A percentile compares a stretch with the other conserved stretches of the same genome.
These are phyloP conservation scores for Aproaerema taeniolella DNA, from an alignment of 2,888 invertebrate species.

Conservation along the genomic window DNA sequence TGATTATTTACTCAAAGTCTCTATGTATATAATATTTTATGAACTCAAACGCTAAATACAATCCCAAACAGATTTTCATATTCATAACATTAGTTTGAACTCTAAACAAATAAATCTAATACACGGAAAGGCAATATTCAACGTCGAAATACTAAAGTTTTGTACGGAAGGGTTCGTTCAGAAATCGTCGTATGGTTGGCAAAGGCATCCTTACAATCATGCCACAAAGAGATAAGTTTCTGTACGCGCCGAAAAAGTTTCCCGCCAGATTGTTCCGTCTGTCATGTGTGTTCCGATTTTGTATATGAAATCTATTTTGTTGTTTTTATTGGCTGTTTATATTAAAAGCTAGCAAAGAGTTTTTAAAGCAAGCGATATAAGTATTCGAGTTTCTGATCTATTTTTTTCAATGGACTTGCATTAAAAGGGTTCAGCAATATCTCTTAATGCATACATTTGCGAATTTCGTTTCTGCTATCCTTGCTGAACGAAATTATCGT, in stretches of 20 bases:
- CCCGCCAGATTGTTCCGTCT: conserved; percentile 38
- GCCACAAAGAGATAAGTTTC: conserved; percentile 65
- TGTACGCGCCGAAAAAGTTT: conserved; percentile 61
- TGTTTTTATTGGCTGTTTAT: too few relatives aligned
- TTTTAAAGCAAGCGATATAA: too few relatives aligned
- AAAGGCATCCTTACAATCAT: conserved; percentile 73
- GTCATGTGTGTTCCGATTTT: too few relatives aligned
- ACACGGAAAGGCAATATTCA: conserved; percentile 67
- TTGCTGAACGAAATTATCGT: conserved; percentile 71
- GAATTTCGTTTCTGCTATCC: conserved; percentile 30
- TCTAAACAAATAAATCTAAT: conserved; percentile 59
- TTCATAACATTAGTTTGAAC: conserved; percentile 36
- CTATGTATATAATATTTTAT: too few relatives aligned
- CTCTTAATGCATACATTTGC: too few relatives aligned
- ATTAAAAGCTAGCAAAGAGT: conserved; percentile 34
- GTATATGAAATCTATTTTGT: too few relatives aligned
- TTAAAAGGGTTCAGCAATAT: too few relatives aligned
- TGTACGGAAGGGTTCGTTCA: conserved; percentile 65
- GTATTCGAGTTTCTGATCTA: too few relatives aligned
- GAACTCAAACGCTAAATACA: too few relatives aligned
- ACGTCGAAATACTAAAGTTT: conserved; percentile 70
- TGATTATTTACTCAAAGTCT: too few relatives aligned
- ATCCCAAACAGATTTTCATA: too few relatives aligned
- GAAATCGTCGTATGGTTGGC: conserved; percentile 67
- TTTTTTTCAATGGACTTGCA: too few relatives aligned